Base-by-base conservation (phyloP, 2,113 vertebrate species). In the Lamprotornis superbus region DNA sequence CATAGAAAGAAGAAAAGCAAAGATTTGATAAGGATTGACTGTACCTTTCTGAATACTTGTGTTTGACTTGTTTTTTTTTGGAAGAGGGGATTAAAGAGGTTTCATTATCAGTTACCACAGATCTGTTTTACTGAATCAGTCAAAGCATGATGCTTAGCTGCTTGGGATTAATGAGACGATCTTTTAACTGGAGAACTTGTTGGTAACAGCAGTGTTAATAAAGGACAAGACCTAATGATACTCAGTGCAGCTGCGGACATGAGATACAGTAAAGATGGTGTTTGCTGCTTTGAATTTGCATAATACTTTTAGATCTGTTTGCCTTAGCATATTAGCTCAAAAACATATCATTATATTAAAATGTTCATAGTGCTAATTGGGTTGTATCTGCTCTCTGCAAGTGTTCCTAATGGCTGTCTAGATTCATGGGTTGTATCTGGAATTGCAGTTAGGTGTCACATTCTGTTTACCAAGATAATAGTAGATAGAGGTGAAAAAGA, bases 81-180 rank as follows among this genome's bases (percentile, higher is more conserved):
- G 69, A 95, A 91, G 64, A 87, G 22, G 63, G 44, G 94, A 94
- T 97, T 97, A 97, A 94, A 95, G 93, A 65, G 59, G 49, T 95
- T 95, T 94, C 83, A 70, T 96, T 96, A 95, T 93, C 83, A 76
- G 63, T 86, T 83, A 46, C 78, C 14, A 20, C 65, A 78, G 85
- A 94, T 96, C 92, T 79, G 52, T 94, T 94, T 75, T 90, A 77
- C 64, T 85, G 73, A 92, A 88, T 88, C 91, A 91, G 52, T 95
- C 91, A 93, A 93, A 95, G 64, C 87, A 90, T 80, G 86, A 88
- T 96, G 76, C 90, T 96, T 88, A 96, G 83, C 84, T 91, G 33
- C 74, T 64, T 59, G 67, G 93, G 90, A 90, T 97, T 97, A 95
- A 91, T 95, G 95, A 96, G 63, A 81, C 0, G 1, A 88, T 80